Conservation (phyloP, 2,797 vertebrate species). For the Sparus aurata region DNA sequence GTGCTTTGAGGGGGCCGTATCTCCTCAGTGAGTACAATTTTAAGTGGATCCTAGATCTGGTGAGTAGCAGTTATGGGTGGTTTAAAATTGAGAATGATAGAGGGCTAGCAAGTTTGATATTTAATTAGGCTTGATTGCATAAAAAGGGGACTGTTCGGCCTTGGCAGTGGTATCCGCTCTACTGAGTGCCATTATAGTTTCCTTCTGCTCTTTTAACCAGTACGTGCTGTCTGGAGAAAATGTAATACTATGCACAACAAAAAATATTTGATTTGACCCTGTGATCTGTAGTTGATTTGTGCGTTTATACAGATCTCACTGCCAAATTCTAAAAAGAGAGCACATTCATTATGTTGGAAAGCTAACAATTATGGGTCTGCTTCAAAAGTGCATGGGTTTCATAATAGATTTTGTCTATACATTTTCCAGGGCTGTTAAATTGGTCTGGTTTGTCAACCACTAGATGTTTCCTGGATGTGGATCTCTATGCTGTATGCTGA, state of each 20-base stretch:
- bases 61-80: too few species aligned
- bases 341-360: slow-evolving; percentile 70
- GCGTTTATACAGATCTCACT: slow-evolving; percentile 29
- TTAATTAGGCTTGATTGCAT: too few species aligned
- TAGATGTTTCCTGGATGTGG: slow-evolving; percentile 57
- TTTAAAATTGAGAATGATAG: too few species aligned
- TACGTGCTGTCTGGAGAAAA: slow-evolving; percentile 7
- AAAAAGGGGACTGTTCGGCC: too few species aligned
- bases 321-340: slow-evolving; percentile 61
- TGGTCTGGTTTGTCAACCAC: slow-evolving; percentile 65
- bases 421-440: slow-evolving; percentile 71
- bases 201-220: neutral
- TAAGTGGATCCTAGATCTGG: too few species aligned
- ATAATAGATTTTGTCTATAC: slow-evolving; percentile 68
- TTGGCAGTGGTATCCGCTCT: too few species aligned
- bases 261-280: slow-evolving; percentile 38
- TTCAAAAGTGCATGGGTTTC: slow-evolving; percentile 58
- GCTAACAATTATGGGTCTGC: slow-evolving; percentile 74
- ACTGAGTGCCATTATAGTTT: neutral
- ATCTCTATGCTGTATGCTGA: slow-evolving; percentile 47
- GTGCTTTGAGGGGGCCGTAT: too few species aligned
- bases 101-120: too few species aligned
- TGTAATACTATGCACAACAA: slow-evolving; percentile 2
- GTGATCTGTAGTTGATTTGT: slow-evolving; percentile 43
- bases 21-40: too few species aligned